Conservation (phyloP, 2,113 vertebrate genomes). For the Nannobrachium achirus region DNA sequence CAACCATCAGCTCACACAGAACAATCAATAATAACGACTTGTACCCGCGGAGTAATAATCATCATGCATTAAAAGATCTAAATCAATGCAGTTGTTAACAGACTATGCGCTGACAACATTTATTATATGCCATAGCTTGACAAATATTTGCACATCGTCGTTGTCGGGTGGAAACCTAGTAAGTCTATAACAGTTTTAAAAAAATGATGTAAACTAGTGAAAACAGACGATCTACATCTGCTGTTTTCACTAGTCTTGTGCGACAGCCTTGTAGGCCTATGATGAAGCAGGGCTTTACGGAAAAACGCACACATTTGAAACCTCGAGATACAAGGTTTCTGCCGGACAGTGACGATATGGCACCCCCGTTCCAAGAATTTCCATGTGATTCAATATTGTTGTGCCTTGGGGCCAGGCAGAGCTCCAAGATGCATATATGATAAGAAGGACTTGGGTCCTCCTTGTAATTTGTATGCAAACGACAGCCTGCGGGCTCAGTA, state of each 20-base stretch:
- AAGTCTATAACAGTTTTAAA: too few relatives aligned
- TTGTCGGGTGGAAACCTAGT: too few relatives aligned
- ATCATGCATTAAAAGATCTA: conserved; percentile 54
- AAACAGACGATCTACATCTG: too few relatives aligned
- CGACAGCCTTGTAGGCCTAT: too few relatives aligned
- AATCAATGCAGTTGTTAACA: conserved; percentile 35
- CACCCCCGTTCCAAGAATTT: conserved; percentile 38
- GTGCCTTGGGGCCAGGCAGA: conserved; percentile 46
- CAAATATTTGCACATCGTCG: conserved; percentile 45
- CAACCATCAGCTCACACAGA: conserved; percentile 47
- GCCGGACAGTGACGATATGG: too few relatives aligned
- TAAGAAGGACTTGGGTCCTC: neutral
- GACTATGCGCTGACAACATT: conserved; percentile 42
- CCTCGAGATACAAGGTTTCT: too few relatives aligned
- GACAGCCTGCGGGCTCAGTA: neutral
- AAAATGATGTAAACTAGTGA: too few relatives aligned
- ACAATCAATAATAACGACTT: conserved; percentile 69
- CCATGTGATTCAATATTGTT: conserved; percentile 69
- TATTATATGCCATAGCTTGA: neutral
- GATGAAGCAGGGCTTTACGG: too few relatives aligned
- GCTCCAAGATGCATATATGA: neutral
- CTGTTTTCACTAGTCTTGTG: too few relatives aligned
- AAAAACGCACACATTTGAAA: too few relatives aligned
- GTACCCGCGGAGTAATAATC: conserved; percentile 59
- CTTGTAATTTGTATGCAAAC: conserved; percentile 27